Evolutionary conservation across 2,113 vertebrate species (phyloP).

Genomic region (Serilophus lunatus): DNA sequence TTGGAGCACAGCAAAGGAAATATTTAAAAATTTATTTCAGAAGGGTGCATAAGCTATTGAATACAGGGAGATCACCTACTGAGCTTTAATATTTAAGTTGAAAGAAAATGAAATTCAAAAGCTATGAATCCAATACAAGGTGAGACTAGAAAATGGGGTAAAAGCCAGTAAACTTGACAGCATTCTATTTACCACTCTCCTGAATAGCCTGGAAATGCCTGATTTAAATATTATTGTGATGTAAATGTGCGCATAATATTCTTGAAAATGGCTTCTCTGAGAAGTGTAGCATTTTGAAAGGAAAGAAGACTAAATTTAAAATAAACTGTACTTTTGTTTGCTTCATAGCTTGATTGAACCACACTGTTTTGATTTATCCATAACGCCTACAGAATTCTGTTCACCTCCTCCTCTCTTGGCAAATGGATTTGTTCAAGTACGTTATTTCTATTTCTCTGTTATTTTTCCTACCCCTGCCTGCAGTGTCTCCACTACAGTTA

Average conservation of each 20-base stretch:
- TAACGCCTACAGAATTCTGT: slow-evolving; percentile 77
- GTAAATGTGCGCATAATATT: not conserved
- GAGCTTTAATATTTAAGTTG: not conserved
- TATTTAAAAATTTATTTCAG: not conserved
- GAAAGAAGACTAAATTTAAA: not conserved
- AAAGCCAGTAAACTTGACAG: not conserved
- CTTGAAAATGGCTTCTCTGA: not conserved
- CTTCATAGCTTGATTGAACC: slow-evolving; percentile 84
- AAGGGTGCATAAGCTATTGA: not conserved
- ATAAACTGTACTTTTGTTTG: not conserved
- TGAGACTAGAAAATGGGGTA: not conserved
- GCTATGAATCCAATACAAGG: not conserved
- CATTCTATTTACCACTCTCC: not conserved
- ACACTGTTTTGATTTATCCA: slow-evolving; percentile 86
- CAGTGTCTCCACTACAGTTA: not conserved
- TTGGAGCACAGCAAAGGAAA: not conserved
- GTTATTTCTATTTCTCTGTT: slow-evolving; percentile 15
- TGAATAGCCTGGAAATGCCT: not conserved
- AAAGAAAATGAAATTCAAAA: not conserved
- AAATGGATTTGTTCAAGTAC: slow-evolving; percentile 87
- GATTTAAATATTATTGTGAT: not conserved
- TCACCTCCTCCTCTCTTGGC: slow-evolving; percentile 78
- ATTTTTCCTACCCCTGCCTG: not conserved
- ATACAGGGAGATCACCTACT: not conserved
- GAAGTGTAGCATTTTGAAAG: not conserved